Evolutionary conservation across 2,797 vertebrate species (phyloP).

Genomic region (Sebastes kiyomatsui): DNA sequence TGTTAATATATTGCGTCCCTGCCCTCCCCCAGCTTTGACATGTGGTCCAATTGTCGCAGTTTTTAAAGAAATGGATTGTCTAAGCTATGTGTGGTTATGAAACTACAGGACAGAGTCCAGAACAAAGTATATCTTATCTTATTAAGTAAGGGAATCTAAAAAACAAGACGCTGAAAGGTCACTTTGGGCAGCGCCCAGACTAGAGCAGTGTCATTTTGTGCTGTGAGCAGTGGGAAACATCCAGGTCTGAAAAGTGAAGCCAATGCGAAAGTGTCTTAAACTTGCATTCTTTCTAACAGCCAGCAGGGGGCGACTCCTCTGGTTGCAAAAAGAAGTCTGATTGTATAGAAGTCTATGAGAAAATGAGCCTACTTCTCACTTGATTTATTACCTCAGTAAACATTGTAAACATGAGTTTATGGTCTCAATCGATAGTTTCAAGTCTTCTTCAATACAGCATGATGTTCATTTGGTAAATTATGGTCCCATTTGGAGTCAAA

Average conservation of each 20-base stretch:
- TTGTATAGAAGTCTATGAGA: background rate
- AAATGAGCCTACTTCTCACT: no score
- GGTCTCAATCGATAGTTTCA: background rate
- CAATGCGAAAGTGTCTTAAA: background rate
- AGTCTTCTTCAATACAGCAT: background rate
- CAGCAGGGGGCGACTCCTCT: background rate
- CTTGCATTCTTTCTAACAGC: background rate
- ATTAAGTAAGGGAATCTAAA: background rate
- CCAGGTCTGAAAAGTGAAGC: background rate
- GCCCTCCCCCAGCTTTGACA: background rate
- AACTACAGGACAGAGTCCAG: no score
- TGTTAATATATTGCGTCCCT: slow-evolving; percentile 1
- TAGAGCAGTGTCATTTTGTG: background rate
- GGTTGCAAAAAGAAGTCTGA: background rate
- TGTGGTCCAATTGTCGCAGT: background rate
- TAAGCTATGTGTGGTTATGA: background rate
- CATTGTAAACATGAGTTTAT: background rate
- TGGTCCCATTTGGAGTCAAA: background rate
- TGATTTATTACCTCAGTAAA: no score
- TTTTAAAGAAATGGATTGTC: background rate
- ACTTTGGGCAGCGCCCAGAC: slow-evolving; percentile 4
- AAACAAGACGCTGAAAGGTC: slow-evolving; percentile 31
- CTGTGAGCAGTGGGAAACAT: background rate
- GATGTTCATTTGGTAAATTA: background rate
- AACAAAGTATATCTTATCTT: no score